Evolutionary conservation across 1,140 invertebrate species (phyloP), one percentile per base, ranked within the genome.

Genomic region (Drosophila hydei): DNA sequence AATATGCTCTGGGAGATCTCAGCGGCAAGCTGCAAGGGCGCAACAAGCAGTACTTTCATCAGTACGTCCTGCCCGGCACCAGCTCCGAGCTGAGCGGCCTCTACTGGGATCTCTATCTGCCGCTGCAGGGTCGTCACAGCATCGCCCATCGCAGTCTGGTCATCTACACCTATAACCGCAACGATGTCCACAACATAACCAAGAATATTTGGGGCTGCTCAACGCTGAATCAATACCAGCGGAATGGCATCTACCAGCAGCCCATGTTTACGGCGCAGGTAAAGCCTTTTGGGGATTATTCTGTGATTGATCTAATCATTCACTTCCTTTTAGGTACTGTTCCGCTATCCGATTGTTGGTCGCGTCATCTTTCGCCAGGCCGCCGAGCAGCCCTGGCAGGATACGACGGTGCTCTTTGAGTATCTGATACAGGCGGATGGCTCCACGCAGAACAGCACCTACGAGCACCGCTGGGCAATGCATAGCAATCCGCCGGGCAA

Each of bases 391-490:
- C 95, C 95, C 0, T 95, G 95, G 92, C 94, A 95, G 62, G 97
- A 98, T 79, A 99, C 98, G 11, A 95, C 94, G 1, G 94, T 96
- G 38, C 62, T 94, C 94, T 78, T 93, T 19, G 95, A 96, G 90
- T 94, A 95, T 90, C 93, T 99, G 54, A 94, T 97, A 27, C 97
- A 98, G 91, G 95, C 96, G 0, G 97, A 98, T 91, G 97, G 97
- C 0, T 95, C 95, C 25, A 94, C 94, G 69, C 92, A 96, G 36
- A 97, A 97, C 88, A 95, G 95, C 89, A 96, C 96, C 0, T 92
- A 92, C 33, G 94, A 95, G 43, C 97, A 98, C 91, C 93, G 95
- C 85, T 96, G 94, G 94, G 94, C 94, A 0, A 92, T 95, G 3
- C 94, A 95, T 77, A 93, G 93, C 61, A 85, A 91, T 40, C 90